These are phyloP conservation scores for Acromyrmex charruanus DNA, from an alignment of 1,140 invertebrate species.

Conservation along the genomic window DNA sequence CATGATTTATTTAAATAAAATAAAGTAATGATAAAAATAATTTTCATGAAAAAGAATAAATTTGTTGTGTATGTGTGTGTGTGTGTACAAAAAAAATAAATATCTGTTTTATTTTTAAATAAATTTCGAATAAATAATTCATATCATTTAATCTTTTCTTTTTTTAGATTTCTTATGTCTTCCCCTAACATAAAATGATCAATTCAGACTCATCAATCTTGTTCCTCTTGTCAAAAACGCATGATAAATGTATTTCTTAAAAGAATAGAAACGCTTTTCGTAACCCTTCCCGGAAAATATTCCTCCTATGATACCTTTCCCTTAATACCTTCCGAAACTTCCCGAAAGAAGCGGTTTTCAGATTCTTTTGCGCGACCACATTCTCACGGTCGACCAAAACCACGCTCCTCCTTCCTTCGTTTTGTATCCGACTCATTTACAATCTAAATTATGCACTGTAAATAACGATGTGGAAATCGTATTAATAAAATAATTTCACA, in stretches of 20 bases:
- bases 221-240: conserved; percentile 24
- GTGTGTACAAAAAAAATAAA: neutral
- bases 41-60: neutral
- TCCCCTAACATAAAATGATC: neutral
- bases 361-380: conserved; percentile 24
- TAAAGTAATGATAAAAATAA: neutral
- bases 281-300: conserved; percentile 61
- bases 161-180: neutral
- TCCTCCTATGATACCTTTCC: neutral
- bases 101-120: neutral
- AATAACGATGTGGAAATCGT: neutral
- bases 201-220: neutral
- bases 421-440: conserved; percentile 40
- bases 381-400: conserved; percentile 67
- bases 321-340: conserved; percentile 47
- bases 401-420: neutral
- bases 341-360: neutral
- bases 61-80: neutral
- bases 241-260: conserved; percentile 10
- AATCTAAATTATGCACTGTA: conserved; percentile 14
- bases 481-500: conserved; percentile 20
- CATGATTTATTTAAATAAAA: neutral
- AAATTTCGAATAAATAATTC: neutral
- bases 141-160: neutral
- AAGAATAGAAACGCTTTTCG: neutral